Evolutionary conservation across 1,140 invertebrate species (phyloP).

Genomic region (Achatina immaculata): DNA sequence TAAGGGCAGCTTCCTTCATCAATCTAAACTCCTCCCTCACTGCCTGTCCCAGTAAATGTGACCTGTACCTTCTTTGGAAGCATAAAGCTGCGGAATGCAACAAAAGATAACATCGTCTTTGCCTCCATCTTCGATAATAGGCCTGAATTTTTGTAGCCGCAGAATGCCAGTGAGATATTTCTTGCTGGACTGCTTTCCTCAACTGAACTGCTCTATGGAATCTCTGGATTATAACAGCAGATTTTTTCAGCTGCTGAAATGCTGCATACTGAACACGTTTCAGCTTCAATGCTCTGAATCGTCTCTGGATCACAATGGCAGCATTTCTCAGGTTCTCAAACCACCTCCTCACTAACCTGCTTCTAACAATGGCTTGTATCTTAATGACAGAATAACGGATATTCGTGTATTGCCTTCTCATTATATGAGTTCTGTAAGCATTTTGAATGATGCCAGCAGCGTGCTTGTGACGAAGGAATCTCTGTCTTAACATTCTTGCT

Average conservation of each 20-base stretch:
- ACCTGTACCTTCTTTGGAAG: slow-evolving; percentile 48
- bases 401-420: slow-evolving; percentile 35
- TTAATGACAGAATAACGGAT: slow-evolving; percentile 30
- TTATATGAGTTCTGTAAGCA: slow-evolving; percentile 37
- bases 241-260: slow-evolving; percentile 44
- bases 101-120: slow-evolving; percentile 24
- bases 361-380: slow-evolving; percentile 50
- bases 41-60: not conserved
- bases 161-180: not conserved
- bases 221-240: slow-evolving; percentile 50
- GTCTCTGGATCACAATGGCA: slow-evolving; percentile 57
- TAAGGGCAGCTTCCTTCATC: slow-evolving; percentile 35
- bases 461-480: slow-evolving; percentile 18
- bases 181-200: slow-evolving; percentile 1
- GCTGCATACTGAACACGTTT: slow-evolving; percentile 30
- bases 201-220: slow-evolving; percentile 44
- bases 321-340: slow-evolving; percentile 45
- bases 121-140: slow-evolving; percentile 24
- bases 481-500: not conserved
- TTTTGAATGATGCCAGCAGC: slow-evolving; percentile 39
- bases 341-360: slow-evolving; percentile 37
- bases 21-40: slow-evolving; percentile 15
- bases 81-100: slow-evolving; percentile 40
- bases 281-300: slow-evolving; percentile 37
- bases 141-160: slow-evolving; percentile 45